Base-by-base conservation (phyloP, 2,888 invertebrate species). In the Ctenicera cuprea region DNA sequence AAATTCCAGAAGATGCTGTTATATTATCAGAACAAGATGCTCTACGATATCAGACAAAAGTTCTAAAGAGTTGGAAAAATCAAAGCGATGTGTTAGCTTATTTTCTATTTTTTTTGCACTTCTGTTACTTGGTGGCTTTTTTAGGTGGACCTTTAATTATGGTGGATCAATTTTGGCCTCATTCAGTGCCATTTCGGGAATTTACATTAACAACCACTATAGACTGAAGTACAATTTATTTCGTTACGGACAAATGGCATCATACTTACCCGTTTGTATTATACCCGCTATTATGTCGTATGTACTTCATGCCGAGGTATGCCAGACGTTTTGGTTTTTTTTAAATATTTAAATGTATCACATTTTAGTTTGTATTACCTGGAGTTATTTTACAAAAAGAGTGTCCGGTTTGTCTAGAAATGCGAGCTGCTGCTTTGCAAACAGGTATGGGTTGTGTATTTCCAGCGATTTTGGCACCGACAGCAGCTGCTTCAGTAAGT, bases 341-440 rank as follows among this genome's bases (percentile, higher is more conserved):
- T 9, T n/a, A 12, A 20, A 3, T 16, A 9, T 38, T 37, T 16
- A 62, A 26, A 43, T 38, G 59, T 69, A 52, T 54, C 5, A 45
- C 67, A 73, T 87, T 88, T 52, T 84, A 92, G 90, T 78, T 89
- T 66, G 83, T 94, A 54, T 86, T 91, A 78, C 88, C 88, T 0
- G 86, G 89, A 16, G 85, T 94, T 71, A 77, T 94, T 2, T 77
- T 94, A 18, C 87, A 90, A 83, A 89, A 88, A 37, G 85, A 88
- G 0, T 95, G 95, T 80, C 90, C 93, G 0, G 80, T 93, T 4
- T 95, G 95, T 82, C 80, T 90, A 22, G 92, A 94, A 86, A 76
- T 91, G 0, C 89, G 88, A 74, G 90, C 93, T 26, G 88, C 89
- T 1, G 84, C 86, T 0, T 78, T 91, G 20, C 93, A 94, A 85